These are phyloP conservation scores for Siniperca chuatsi DNA, from an alignment of 2,113 vertebrate species.

Conservation along the genomic window DNA sequence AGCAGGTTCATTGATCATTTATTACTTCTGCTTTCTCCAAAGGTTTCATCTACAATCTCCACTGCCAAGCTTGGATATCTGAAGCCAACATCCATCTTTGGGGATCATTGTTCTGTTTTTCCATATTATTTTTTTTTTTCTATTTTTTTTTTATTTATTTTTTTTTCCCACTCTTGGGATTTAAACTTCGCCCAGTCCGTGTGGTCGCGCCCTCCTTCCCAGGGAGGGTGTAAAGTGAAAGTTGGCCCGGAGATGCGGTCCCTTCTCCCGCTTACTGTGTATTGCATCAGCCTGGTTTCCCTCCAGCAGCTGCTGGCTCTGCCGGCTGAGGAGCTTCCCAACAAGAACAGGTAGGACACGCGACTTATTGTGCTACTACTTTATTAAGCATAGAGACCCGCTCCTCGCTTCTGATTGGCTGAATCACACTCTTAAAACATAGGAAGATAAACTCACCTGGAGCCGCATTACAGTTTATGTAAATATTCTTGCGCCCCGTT, in stretches of 20 bases:
- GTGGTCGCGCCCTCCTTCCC: slow-evolving; percentile 53
- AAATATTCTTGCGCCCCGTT: neutral
- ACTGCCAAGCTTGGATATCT: slow-evolving; percentile 39
- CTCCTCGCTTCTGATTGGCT: slow-evolving; percentile 31
- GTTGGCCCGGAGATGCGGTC: slow-evolving; percentile 77
- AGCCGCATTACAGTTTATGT: neutral
- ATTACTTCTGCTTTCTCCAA: neutral
- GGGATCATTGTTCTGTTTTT: neutral
- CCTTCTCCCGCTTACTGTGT: slow-evolving; percentile 77
- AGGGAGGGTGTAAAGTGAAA: slow-evolving; percentile 51
- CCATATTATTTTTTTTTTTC: neutral
- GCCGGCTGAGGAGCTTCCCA: slow-evolving; percentile 58
- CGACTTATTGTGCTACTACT: neutral
- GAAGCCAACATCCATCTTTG: neutral
- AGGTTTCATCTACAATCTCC: slow-evolving; percentile 19
- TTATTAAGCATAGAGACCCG: neutral
- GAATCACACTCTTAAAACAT: neutral
- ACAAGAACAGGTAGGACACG: slow-evolving; percentile 75
- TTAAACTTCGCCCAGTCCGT: slow-evolving; percentile 40
- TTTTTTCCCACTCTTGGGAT: slow-evolving; percentile 24
- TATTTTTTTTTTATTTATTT: neutral
- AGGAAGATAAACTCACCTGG: neutral
- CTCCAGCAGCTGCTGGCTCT: slow-evolving; percentile 76
- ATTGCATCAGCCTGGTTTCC: slow-evolving; percentile 86
- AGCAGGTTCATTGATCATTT: slow-evolving; percentile 12